phyloP scores from a whole-genome alignment of 2,113 vertebrate genomes.

The Myiozetetes cayanensis region DNA sequence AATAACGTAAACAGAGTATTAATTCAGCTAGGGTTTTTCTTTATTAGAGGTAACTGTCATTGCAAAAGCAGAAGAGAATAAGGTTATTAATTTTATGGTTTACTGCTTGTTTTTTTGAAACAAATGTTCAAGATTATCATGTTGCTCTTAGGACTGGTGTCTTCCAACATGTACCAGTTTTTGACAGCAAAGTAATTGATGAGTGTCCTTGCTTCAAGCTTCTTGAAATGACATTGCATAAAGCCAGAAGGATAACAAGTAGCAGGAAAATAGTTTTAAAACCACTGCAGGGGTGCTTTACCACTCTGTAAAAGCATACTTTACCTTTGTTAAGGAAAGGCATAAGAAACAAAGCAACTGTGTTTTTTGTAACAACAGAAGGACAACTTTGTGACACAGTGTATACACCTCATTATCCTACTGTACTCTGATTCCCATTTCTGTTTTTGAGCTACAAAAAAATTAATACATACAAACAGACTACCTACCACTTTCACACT shows the following conservation, averaged over 20 bases:
- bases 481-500: neutral
- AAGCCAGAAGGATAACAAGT: neutral
- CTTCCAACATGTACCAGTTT: neutral
- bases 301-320: neutral
- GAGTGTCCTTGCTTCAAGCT: neutral
- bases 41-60: neutral
- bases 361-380: neutral
- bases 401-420: neutral
- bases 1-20: neutral
- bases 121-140: neutral
- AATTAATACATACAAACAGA: neutral
- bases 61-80: neutral
- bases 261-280: neutral
- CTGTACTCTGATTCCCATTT: neutral
- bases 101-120: neutral
- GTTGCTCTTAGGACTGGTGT: neutral
- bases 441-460: neutral
- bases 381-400: neutral
- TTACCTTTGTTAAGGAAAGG: neutral
- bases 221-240: neutral
- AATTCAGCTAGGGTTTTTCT: neutral
- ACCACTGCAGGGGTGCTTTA: neutral
- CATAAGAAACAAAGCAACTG: neutral
- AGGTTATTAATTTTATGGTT: neutral
- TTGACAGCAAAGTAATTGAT: neutral